Evolutionary conservation across 2,113 vertebrate species (phyloP).

Genomic region (Myiopsitta monachus): DNA sequence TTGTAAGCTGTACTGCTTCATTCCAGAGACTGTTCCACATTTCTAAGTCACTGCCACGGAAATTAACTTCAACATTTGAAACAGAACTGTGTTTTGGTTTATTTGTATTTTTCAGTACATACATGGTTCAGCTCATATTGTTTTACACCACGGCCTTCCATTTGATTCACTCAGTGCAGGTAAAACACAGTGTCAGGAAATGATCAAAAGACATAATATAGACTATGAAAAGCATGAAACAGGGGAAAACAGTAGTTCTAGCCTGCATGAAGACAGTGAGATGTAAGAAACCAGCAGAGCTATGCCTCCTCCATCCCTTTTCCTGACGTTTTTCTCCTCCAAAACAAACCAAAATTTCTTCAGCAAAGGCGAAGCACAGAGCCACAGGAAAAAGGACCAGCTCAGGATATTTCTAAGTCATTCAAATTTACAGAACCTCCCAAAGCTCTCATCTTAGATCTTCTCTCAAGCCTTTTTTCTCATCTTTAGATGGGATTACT

Average conservation of each 20-base stretch:
- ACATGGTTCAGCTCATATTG: not conserved
- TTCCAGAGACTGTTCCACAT: not conserved
- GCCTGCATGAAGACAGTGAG: not conserved
- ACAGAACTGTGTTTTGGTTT: not conserved
- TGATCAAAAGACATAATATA: not conserved
- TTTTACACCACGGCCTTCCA: not conserved
- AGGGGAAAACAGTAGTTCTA: not conserved
- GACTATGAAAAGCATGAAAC: not conserved
- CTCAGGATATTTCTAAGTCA: not conserved
- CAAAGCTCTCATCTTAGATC: not conserved
- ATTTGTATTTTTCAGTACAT: not conserved
- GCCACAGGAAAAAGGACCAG: not conserved
- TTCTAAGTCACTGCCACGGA: not conserved
- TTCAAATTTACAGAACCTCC: not conserved
- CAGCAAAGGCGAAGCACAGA: not conserved
- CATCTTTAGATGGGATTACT: not conserved
- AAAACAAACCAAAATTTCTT: not conserved
- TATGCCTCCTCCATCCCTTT: not conserved
- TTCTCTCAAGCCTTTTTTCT: not conserved
- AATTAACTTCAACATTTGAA: not conserved
- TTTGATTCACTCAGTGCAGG: not conserved
- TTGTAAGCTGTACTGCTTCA: not conserved
- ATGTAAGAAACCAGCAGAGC: not conserved
- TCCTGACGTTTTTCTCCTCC: not conserved
- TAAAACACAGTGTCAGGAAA: not conserved